These are phyloP conservation scores for Pristionchus entomophagus DNA, from an alignment of 2,888 invertebrate species.

Conservation along the genomic window DNA sequence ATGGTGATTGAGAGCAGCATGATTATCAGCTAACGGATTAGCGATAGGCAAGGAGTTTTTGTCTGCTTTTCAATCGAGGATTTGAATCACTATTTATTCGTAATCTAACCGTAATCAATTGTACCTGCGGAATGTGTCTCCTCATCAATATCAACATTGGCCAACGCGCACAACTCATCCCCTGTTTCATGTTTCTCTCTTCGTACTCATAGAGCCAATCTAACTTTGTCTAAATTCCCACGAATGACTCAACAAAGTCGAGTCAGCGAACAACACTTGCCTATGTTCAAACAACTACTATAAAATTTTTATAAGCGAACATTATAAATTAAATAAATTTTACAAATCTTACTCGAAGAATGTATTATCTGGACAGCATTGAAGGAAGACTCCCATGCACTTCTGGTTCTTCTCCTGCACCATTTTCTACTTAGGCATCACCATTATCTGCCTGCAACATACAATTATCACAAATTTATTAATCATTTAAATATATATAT, in stretches of 20 bases:
- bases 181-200: not conserved
- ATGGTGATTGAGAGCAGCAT: too few relatives aligned
- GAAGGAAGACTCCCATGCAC: constrained; percentile 82
- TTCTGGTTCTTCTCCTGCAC: constrained; percentile 76
- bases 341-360: constrained; percentile 84
- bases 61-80: too few relatives aligned
- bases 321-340: not conserved
- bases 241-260: too few relatives aligned
- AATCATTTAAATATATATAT: too few relatives aligned
- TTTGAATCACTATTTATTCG: not conserved
- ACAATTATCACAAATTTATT: not conserved
- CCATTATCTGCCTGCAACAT: constrained; percentile 75
- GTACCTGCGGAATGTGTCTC: constrained; percentile 37
- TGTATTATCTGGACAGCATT: constrained; percentile 94
- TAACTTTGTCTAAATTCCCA: not conserved
- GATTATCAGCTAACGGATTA: too few relatives aligned
- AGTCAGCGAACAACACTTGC: too few relatives aligned
- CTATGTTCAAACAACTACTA: too few relatives aligned
- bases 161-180: constrained; percentile 8
- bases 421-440: constrained; percentile 76
- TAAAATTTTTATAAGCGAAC: too few relatives aligned
- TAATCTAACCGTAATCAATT: constrained; percentile 8
- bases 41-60: too few relatives aligned
- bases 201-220: not conserved
- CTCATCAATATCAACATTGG: not conserved